Evolutionary conservation across 2,113 vertebrate species (phyloP), one percentile per base, ranked within the genome.

Genomic region (Malurus cyaneus): DNA sequence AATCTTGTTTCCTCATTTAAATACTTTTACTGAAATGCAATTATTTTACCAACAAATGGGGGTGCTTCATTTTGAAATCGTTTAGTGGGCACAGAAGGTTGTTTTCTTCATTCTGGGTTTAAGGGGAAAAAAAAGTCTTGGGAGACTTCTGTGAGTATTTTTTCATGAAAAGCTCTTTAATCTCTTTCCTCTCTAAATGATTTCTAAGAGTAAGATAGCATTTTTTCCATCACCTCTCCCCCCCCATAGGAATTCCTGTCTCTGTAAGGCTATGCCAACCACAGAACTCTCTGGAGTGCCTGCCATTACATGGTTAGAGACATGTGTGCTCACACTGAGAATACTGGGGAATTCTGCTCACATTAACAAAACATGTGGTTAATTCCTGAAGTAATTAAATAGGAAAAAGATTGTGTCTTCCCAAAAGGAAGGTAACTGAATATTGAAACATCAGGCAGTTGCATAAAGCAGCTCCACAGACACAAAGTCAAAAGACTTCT

Each of bases 361-460:
- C 82, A 76, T 76, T 82, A 90, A 74, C 3, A 21, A 93, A 88
- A 82, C 62, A 77, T 54, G 28, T 66, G 83, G 71, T 59, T 39
- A 39, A 39, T 92, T 93, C 62, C 62, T 80, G 34, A 92, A 88
- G 59, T 92, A 88, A 94, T 92, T 93, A 90, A 88, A 92, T 57
- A 92, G 62, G 53, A 88, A 57, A 94, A 92, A 92, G 53, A 64
- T 53, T 0, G 0, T 32, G 76, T 74, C 86, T 93, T 96, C 76
- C 66, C 88, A 52, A 88, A 92, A 92, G 74, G 82, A 93, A 95
- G 76, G 82, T 93, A 94, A 93, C 53, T 56, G 71, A 88, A 77
- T 73, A 71, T 29, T 77, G 67, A 83, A 86, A 72, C 24, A 61
- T 57, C 54, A 88, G 41, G 54, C 36, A 73, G 46, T 31, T 90